Evolutionary conservation across 2,113 vertebrate species (phyloP).

Genomic region (Ceratotherium simum): DNA sequence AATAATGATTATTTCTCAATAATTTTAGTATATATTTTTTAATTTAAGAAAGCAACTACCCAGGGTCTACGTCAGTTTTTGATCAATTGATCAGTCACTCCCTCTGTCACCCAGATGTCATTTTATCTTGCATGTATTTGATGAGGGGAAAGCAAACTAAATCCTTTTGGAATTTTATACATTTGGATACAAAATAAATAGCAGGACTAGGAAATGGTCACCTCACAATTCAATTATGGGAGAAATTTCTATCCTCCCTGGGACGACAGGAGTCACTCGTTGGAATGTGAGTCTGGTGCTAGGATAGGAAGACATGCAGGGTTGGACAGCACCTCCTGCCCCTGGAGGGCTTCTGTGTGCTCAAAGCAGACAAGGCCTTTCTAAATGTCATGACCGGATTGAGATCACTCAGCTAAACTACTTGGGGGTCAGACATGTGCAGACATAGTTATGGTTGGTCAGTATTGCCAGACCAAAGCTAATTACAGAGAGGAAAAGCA

Average conservation of each 20-base stretch:
- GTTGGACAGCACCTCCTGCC: neutral
- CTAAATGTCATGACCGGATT: neutral
- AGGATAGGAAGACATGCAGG: neutral
- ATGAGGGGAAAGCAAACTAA: neutral
- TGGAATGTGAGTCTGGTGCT: neutral
- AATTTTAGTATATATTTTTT: neutral
- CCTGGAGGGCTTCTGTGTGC: neutral
- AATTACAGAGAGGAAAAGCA: neutral
- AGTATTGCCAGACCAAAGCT: neutral
- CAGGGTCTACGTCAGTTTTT: neutral
- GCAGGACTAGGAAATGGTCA: neutral
- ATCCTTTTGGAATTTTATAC: neutral
- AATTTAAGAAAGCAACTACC: neutral
- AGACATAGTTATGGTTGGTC: neutral
- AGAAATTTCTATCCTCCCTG: neutral
- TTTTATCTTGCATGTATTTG: neutral
- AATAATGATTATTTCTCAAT: constrained; percentile 22
- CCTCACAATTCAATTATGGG: neutral
- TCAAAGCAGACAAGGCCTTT: neutral
- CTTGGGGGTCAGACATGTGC: neutral
- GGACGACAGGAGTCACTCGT: neutral
- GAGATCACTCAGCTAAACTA: neutral
- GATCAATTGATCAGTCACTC: neutral
- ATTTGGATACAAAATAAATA: constrained; percentile 25
- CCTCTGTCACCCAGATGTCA: neutral